phyloP scores from a whole-genome alignment of 2,888 invertebrate species.

The Oligia latruncula region DNA sequence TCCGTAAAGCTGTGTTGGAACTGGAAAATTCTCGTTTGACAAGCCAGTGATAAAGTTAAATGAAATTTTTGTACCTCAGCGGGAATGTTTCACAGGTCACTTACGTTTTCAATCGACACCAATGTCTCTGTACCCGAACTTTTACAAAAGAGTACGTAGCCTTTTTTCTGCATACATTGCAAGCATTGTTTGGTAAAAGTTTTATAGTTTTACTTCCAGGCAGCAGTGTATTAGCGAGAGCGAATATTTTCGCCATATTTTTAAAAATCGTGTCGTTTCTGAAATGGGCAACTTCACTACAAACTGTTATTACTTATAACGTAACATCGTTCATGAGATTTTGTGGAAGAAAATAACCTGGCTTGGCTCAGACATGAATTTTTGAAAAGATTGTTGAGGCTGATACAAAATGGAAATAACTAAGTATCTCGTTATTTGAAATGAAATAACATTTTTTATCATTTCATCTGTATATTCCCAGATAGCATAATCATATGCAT shows the following conservation, averaged over 20 bases:
- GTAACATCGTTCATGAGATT: constrained; percentile 30
- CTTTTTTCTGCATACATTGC: constrained; percentile 9
- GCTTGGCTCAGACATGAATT: constrained; percentile 20
- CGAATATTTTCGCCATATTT: not conserved
- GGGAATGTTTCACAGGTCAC: constrained; percentile 57
- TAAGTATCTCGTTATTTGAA: not conserved
- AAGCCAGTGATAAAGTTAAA: constrained; percentile 33
- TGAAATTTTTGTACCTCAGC: constrained; percentile 45
- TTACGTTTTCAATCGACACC: constrained; percentile 53
- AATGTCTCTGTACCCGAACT: constrained; percentile 10
- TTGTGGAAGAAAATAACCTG: constrained; percentile 19
- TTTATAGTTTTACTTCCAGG: not conserved
- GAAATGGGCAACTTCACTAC: constrained; percentile 9
- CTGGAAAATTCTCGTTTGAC: constrained; percentile 34
- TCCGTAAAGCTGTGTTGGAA: constrained; percentile 27
- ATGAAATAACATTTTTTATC: not conserved
- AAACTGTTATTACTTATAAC: constrained; percentile 52
- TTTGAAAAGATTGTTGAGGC: constrained; percentile 4
- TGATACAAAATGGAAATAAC: constrained; percentile 11
- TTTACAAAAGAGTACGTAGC: not conserved
- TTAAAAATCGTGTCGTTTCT: not conserved
- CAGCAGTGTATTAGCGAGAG: constrained; percentile 18
- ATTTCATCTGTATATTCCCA: not conserved
- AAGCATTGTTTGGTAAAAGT: not conserved
- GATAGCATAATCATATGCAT: no score